Evolutionary conservation across 2,113 vertebrate genomes (phyloP).

Genomic region (Penelope pileata): DNA sequence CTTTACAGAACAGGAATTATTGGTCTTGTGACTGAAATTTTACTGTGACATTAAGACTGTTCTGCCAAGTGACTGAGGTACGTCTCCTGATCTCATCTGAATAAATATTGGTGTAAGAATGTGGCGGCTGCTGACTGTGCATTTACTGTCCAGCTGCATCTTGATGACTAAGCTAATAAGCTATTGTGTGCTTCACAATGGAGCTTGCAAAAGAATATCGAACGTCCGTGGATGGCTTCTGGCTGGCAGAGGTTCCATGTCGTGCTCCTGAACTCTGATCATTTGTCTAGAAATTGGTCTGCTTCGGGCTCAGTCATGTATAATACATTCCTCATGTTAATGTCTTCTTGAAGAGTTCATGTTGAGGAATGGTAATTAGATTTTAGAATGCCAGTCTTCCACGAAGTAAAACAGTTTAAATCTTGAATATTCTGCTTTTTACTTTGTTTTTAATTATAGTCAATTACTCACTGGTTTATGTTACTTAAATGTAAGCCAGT

Average conservation of each 20-base stretch:
- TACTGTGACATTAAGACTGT: neutral
- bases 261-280: neutral
- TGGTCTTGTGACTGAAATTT: neutral
- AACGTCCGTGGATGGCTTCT: neutral
- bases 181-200: slow-evolving; percentile 16
- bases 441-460: neutral
- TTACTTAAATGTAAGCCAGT: no score
- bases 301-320: neutral
- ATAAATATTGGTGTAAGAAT: neutral
- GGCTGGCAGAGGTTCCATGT: neutral
- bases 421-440: neutral
- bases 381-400: slow-evolving; percentile 6
- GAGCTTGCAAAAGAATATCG: neutral
- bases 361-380: neutral
- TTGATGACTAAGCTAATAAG: slow-evolving; percentile 20
- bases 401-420: neutral
- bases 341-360: neutral
- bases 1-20: neutral
- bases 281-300: slow-evolving; percentile 24
- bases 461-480: neutral
- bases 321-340: neutral
- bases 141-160: neutral
- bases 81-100: neutral
- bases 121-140: neutral
- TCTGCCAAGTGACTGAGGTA: neutral